Percentiles rank a stretch among this genome's conserved stretches.
These are phyloP conservation scores for Meiosimyza decipiens DNA, from an alignment of 2,888 invertebrate genomes.

Conservation along the genomic window DNA sequence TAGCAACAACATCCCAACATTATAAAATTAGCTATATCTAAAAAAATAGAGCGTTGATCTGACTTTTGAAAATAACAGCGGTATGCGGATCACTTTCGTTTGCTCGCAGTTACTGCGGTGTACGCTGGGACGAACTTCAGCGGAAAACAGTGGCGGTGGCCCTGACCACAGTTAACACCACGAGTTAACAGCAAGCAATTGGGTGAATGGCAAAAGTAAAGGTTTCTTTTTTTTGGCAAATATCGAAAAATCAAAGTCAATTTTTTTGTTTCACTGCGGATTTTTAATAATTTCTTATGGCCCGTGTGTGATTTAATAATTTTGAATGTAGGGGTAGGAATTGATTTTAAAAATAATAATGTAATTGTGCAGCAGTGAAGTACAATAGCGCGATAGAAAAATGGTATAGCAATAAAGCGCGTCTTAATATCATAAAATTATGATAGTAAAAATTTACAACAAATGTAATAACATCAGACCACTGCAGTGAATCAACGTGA, in stretches of 20 bases:
- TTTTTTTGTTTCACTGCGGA: slow-evolving; percentile 14
- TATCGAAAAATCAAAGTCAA: slow-evolving; percentile 28
- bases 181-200: neutral
- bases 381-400: too few relatives aligned
- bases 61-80: neutral
- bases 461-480: too few relatives aligned
- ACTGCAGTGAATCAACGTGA: too few relatives aligned
- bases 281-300: too few relatives aligned
- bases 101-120: slow-evolving; percentile 4
- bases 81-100: slow-evolving; percentile 39
- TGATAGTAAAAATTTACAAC: too few relatives aligned
- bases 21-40: slow-evolving; percentile 18
- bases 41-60: slow-evolving; percentile 11
- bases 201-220: too few relatives aligned
- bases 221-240: neutral
- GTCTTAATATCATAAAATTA: too few relatives aligned
- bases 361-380: too few relatives aligned
- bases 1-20: slow-evolving; percentile 10
- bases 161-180: slow-evolving; percentile 43
- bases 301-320: too few relatives aligned
- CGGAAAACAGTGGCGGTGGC: slow-evolving; percentile 16
- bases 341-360: too few relatives aligned
- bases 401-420: too few relatives aligned
- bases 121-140: neutral
- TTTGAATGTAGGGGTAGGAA: too few relatives aligned